A percentile compares a stretch with the other conserved stretches of the same genome.
These are phyloP conservation scores for Thaleichthys pacificus DNA, from an alignment of 2,797 vertebrate species.

Conservation along the genomic window DNA sequence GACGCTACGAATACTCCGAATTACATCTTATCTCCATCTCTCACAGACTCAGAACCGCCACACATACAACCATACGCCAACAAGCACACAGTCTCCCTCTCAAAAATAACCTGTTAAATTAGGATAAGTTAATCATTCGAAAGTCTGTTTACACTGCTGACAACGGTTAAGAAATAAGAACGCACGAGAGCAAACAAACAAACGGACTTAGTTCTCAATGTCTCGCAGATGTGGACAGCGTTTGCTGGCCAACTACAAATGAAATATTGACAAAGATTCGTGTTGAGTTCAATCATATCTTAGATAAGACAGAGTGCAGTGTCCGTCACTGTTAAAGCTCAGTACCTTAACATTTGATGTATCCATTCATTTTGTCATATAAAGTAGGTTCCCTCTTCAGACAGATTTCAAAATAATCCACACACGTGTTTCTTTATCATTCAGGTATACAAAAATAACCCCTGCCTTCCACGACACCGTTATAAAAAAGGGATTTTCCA, in stretches of 20 bases:
- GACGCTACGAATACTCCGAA: neutral
- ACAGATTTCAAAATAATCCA: neutral
- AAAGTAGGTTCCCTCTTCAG: conserved; percentile 5
- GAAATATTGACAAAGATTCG: conserved; percentile 49
- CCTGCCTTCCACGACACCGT: conserved; percentile 63
- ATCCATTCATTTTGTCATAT: conserved; percentile 4
- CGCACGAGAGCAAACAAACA: neutral
- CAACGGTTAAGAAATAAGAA: too few relatives aligned
- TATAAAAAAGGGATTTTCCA: conserved; percentile 34
- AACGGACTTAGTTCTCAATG: neutral
- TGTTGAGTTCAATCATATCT: conserved; percentile 32
- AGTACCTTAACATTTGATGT: neutral
- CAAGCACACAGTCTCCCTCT: too few relatives aligned
- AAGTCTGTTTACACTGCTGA: too few relatives aligned
- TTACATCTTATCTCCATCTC: neutral
- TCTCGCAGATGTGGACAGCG: conserved; percentile 1
- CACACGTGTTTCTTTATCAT: conserved; percentile 12
- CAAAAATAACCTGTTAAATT: too few relatives aligned
- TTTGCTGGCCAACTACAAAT: conserved; percentile 29
- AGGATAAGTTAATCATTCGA: too few relatives aligned
- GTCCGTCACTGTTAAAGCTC: neutral
- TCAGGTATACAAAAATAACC: conserved; percentile 23
- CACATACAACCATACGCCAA: too few relatives aligned
- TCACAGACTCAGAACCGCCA: neutral
- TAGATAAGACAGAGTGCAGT: conserved; percentile 3